phyloP scores from a whole-genome alignment of 2,888 invertebrate species.

The Piscicola geometra region DNA sequence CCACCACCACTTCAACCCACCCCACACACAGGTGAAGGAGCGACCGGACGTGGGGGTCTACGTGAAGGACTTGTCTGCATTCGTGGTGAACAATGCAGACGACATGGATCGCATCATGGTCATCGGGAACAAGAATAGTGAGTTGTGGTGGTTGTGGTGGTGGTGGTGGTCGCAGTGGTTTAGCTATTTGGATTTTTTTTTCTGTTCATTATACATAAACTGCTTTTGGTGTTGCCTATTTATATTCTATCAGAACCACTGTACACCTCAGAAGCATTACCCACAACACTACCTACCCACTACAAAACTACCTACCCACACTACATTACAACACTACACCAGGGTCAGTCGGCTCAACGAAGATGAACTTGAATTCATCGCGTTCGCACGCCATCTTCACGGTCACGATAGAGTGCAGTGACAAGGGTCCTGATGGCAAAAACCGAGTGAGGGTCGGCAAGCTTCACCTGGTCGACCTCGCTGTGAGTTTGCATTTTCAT shows the following conservation, averaged over 20 bases:
- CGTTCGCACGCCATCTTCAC: slow-evolving; percentile 97
- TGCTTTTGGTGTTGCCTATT: too few relatives aligned
- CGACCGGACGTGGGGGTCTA: slow-evolving; percentile 93
- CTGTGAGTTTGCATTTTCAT: slow-evolving; percentile 62
- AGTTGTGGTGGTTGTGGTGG: slow-evolving; percentile 50
- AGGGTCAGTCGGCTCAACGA: slow-evolving; percentile 69
- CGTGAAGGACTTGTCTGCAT: slow-evolving; percentile 91
- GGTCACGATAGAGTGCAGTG: slow-evolving; percentile 91
- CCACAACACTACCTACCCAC: not conserved
- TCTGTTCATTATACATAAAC: not conserved
- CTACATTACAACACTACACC: not conserved
- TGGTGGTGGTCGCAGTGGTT: too few relatives aligned
- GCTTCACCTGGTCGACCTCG: slow-evolving; percentile 92
- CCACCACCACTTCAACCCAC: too few relatives aligned
- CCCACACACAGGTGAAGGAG: slow-evolving; percentile 76
- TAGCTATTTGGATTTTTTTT: not conserved
- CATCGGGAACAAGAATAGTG: slow-evolving; percentile 89
- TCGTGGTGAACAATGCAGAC: slow-evolving; percentile 94
- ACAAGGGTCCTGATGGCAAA: slow-evolving; percentile 72
- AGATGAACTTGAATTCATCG: slow-evolving; percentile 95
- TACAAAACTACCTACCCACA: not conserved
- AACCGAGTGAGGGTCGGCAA: slow-evolving; percentile 91
- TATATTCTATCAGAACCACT: too few relatives aligned
- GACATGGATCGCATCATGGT: slow-evolving; percentile 91
- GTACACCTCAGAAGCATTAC: too few relatives aligned